Conservation (phyloP, 2,888 invertebrate species). For the Trisateles emortualis region DNA sequence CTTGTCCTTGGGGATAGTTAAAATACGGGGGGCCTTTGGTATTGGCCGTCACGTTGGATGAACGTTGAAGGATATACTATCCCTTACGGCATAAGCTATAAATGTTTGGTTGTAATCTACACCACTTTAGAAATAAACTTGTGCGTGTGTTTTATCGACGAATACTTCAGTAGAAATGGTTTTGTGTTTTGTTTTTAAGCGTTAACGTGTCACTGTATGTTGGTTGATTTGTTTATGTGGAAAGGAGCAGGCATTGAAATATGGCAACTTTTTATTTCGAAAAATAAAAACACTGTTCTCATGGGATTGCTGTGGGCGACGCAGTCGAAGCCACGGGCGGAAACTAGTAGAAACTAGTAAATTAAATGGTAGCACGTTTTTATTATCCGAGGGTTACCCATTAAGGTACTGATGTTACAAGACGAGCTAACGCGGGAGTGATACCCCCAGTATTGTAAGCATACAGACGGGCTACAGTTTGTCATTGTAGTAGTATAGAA, state of each 20-base stretch:
- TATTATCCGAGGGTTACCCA: no score
- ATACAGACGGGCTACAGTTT: no score
- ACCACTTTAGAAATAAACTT: conserved; percentile 35
- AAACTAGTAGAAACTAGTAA: no score
- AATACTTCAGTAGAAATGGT: background rate
- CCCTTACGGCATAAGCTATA: conserved; percentile 43
- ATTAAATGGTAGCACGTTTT: no score
- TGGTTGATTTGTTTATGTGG: background rate
- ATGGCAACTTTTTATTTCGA: background rate
- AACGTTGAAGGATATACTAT: conserved; percentile 49
- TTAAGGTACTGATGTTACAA: no score
- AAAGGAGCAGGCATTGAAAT: background rate
- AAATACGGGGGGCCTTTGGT: conserved; percentile 45
- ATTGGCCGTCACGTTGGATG: conserved; percentile 42
- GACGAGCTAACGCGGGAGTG: no score
- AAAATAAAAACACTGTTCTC: no score
- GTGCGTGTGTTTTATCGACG: background rate
- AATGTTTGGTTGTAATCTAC: conserved; percentile 34
- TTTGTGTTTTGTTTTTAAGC: background rate
- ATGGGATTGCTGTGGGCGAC: no score
- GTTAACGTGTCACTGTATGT: background rate
- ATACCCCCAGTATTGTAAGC: no score
- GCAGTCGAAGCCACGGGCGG: no score
- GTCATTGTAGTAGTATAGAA: background rate
- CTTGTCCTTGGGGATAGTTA: conserved; percentile 47